A percentile compares a stretch with the other conserved stretches of the same genome.
Conservation (phyloP, 2,797 vertebrate genomes). For the Siniperca obscura region DNA sequence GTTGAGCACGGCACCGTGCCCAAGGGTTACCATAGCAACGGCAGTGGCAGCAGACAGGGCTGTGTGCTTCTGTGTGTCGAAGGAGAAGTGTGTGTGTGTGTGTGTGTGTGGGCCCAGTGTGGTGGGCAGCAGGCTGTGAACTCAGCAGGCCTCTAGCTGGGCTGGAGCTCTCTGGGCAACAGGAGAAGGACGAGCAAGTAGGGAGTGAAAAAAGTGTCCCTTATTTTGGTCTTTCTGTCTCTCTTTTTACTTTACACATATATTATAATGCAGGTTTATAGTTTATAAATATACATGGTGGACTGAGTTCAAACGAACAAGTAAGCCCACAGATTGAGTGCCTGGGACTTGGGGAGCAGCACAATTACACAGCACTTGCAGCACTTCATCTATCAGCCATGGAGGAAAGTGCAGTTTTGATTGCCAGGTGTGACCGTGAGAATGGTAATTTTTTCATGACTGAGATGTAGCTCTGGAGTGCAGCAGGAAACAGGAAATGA, state of each 20-base stretch:
- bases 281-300: not conserved
- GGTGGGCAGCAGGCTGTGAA: conserved; percentile 81
- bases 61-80: conserved; percentile 61
- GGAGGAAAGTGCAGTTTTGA: conserved; percentile 48
- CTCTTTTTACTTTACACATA: not conserved
- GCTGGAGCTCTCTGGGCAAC: conserved; percentile 60
- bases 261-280: conserved; percentile 17
- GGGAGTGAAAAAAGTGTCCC: conserved; percentile 47
- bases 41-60: conserved; percentile 78
- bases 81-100: conserved; percentile 52
- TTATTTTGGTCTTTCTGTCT: conserved; percentile 47
- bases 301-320: not conserved
- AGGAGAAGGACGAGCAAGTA: conserved; percentile 63
- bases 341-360: conserved; percentile 1
- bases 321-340: conserved; percentile 3
- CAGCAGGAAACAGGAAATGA: conserved; percentile 67
- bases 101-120: conserved; percentile 66
- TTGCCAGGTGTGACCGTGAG: conserved; percentile 63
- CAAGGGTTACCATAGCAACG: conserved; percentile 82
- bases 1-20: conserved; percentile 81
- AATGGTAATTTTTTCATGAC: conserved; percentile 37
- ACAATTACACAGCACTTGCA: conserved; percentile 36
- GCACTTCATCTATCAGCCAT: conserved; percentile 24
- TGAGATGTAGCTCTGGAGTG: conserved; percentile 47
- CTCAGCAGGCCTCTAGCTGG: conserved; percentile 74